Evolutionary conservation across 1,140 invertebrate genomes (phyloP).

Genomic region (Eueides isabella): DNA sequence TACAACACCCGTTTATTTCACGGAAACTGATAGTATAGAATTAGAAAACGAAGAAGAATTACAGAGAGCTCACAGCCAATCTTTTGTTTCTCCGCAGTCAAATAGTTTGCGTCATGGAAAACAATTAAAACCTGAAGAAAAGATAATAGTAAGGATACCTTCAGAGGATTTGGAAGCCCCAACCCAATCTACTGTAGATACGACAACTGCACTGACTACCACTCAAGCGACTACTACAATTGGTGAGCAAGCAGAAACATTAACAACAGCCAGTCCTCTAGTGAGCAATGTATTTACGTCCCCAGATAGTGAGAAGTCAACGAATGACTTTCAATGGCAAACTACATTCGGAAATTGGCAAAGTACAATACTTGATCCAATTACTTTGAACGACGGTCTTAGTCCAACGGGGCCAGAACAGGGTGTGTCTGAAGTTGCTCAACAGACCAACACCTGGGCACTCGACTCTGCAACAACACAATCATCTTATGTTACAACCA

Average conservation of each 20-base stretch:
- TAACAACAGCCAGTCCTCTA: constrained; percentile 54
- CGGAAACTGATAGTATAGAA: constrained; percentile 71
- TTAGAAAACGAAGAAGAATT: constrained; percentile 80
- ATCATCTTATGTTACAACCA: constrained; percentile 30
- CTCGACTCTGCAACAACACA: constrained; percentile 34
- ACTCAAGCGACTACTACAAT: constrained; percentile 58
- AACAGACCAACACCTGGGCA: constrained; percentile 38
- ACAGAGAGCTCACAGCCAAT: constrained; percentile 80
- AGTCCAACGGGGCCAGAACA: constrained; percentile 53
- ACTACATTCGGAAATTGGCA: constrained; percentile 83
- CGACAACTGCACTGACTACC: constrained; percentile 52
- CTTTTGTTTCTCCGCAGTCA: constrained; percentile 69
- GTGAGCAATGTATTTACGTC: constrained; percentile 62
- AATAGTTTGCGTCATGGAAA: constrained; percentile 74
- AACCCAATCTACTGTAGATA: constrained; percentile 50
- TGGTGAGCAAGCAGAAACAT: constrained; percentile 50
- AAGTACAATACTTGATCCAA: constrained; percentile 86
- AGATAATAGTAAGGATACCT: constrained; percentile 59
- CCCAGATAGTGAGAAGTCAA: constrained; percentile 67
- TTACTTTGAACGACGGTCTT: constrained; percentile 87
- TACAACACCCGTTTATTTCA: constrained; percentile 61
- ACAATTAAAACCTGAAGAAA: constrained; percentile 65
- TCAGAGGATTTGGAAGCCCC: constrained; percentile 73
- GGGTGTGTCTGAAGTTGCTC: constrained; percentile 35
- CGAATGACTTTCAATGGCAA: constrained; percentile 65